Conservation (phyloP, 2,113 vertebrate species). For the Dipodomys stephensi region DNA sequence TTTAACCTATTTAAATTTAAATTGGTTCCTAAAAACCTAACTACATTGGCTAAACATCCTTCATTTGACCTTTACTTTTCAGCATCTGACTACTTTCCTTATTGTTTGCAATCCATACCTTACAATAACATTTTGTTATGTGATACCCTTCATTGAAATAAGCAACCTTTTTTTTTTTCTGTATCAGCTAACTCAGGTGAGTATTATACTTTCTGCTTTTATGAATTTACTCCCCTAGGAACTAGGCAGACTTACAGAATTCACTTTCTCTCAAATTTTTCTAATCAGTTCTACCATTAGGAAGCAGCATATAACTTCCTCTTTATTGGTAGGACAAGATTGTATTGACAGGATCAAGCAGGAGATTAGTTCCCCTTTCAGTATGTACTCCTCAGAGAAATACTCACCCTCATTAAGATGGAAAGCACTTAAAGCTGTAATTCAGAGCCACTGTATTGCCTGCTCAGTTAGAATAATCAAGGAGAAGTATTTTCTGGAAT, state of each 20-base stretch:
- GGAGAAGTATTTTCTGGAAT: constrained; percentile 29
- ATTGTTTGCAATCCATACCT: neutral
- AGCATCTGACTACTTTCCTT: neutral
- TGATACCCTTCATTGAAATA: neutral
- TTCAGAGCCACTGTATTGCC: constrained; percentile 45
- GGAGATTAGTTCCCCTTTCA: constrained; percentile 58
- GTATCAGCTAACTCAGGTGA: neutral
- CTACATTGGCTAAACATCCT: neutral
- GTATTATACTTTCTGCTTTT: neutral
- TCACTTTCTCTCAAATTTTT: constrained; percentile 50
- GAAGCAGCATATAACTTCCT: constrained; percentile 64
- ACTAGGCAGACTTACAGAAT: neutral
- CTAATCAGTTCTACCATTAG: constrained; percentile 56
- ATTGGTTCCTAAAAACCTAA: neutral
- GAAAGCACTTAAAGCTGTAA: constrained; percentile 63
- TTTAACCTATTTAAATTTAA: neutral
- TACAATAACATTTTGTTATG: neutral
- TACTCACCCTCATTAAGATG: constrained; percentile 58
- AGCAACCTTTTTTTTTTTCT: neutral
- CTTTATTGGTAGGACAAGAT: constrained; percentile 74
- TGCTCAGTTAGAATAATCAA: constrained; percentile 78
- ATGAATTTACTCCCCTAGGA: neutral
- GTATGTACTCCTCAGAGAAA: constrained; percentile 54
- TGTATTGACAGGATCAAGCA: constrained; percentile 75
- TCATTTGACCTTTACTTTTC: neutral